Evolutionary conservation across 2,888 invertebrate species (phyloP), one percentile per base, ranked within the genome.

Genomic region (Cheilosia pagana): DNA sequence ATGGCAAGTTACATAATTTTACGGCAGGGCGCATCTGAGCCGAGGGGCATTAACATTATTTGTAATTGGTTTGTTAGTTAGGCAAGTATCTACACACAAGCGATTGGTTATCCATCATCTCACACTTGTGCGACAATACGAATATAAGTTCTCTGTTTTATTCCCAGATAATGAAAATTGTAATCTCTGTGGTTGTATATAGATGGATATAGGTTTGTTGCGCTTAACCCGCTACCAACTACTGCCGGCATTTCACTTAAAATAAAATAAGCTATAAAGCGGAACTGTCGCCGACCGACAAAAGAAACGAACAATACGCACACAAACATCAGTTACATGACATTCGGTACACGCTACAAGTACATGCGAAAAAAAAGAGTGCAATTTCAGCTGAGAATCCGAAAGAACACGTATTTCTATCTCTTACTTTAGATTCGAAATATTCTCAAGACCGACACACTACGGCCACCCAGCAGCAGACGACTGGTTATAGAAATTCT

Each of bases 191-290:
- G 23, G 23, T 59, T 35, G 35, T 35, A 35, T 35, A 35, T 35
- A 35, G 10, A 8, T 31, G 62, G 16, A 6, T 28, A 12, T 43
- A 12, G 14, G 19, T 48, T 5, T n/a, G 6, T 10, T 28, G 21
- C 60, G 50, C 41, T 57, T 23, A 23, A 21, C 45, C 57, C 35
- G 35, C 35, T 2, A 70, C 70, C 71, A 60, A 39, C 50, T 28
- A 71, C 31, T 71, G 60, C 71, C 71, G 60, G 50, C 41, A 43
- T 60, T 71, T 28, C 60, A 52, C 60, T 52, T n/a, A 25, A 59
- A 59, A 52, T 19, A 60, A 52, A 70, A 48, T 50, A 60, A 71
- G 41, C 41, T 53, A 12, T 23, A 53, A 71, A 71, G 71, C 71
- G 60, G 71, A 71, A 71, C 52, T 60, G 59, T 70, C 21, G 68